Base-by-base conservation (phyloP, 2,113 vertebrate genomes). In the Spheniscus mendiculus region DNA sequence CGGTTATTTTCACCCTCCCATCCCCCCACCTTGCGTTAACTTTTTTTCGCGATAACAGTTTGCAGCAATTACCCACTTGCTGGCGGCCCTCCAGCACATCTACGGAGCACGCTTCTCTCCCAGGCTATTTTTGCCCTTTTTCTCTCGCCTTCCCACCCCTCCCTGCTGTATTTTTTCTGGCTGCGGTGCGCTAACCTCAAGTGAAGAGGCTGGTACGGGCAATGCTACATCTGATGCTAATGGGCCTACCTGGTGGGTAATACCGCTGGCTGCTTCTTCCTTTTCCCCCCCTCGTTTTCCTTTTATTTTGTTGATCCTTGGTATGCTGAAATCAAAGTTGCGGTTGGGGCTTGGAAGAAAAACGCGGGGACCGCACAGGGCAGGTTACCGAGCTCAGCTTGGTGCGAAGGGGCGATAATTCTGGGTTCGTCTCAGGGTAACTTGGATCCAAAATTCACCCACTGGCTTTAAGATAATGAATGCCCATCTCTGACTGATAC, bases 21-120 rank as follows among this genome's bases (percentile, higher is more conserved):
- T 42, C 38, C 23, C 18, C 8, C 16, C 56, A 56, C 94, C 92
- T 83, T 65, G 89, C 79, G 32, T 82, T 83, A 95, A 97, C 94
- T 97, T 97, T 92, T 65, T 87, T 90, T 67, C 61, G 82, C 70
- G 86, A 84, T 96, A 95, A 80, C 77, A 42, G 55, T 84, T 89
- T 21, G 88, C 61, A 66, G 92, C 83, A 71, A 79, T 91, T 63
- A 26, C 42, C 76, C 67, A 6, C 80, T 65, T 23, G 66, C 83
- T 83, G 95, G 93, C 79, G 32, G 74, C 38, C 61, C 82, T 90
- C 91, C 93, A 87, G 82, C 82, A 7, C 90, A 50, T 55, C 61
- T 16, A 9, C 52, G 52, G 66, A 53, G 22, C 92, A 62, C 73
- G 85, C 88, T 90, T 47, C 80, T 42, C 78, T 89, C 50, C 59